Evolutionary conservation across 2,797 vertebrate species (phyloP).

Genomic region (Cyprinodon diabolis): DNA sequence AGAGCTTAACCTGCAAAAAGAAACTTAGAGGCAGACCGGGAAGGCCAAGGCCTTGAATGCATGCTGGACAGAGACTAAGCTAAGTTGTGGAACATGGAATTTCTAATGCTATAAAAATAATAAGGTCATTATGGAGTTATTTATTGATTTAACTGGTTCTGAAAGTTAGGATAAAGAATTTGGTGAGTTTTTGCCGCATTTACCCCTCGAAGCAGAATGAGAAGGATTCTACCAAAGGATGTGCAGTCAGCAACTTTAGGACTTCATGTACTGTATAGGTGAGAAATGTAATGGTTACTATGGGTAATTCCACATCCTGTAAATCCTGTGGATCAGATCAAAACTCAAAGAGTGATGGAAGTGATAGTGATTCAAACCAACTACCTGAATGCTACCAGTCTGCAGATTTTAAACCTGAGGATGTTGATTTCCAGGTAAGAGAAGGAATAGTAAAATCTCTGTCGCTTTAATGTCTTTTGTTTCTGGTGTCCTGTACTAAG

Average conservation of each 20-base stretch:
- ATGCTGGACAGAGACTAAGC: slow-evolving; percentile 13
- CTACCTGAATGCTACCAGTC: slow-evolving; percentile 74
- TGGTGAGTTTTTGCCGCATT: slow-evolving; percentile 27
- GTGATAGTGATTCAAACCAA: slow-evolving; percentile 77
- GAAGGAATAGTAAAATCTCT: neutral
- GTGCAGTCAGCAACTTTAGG: slow-evolving; percentile 24
- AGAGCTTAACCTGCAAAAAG: slow-evolving; percentile 44
- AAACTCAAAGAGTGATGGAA: slow-evolving; percentile 68
- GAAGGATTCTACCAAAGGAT: slow-evolving; percentile 26
- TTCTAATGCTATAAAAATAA: slow-evolving; percentile 12
- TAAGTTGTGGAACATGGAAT: slow-evolving; percentile 4
- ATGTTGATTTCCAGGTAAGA: slow-evolving; percentile 67
- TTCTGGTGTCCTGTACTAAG: neutral
- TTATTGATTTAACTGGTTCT: slow-evolving; percentile 13
- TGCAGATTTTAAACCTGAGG: slow-evolving; percentile 38
- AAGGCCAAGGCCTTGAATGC: slow-evolving; percentile 37
- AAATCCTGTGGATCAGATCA: slow-evolving; percentile 82
- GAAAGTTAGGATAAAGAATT: slow-evolving; percentile 18
- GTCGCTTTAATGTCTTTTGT: slow-evolving; percentile 3
- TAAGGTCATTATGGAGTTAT: slow-evolving; percentile 11
- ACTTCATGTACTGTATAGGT: slow-evolving; percentile 11
- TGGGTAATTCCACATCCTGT: slow-evolving; percentile 90
- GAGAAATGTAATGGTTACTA: slow-evolving; percentile 55
- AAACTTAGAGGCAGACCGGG: slow-evolving; percentile 27
- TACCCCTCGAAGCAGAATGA: slow-evolving; percentile 14